Base-by-base conservation (phyloP, 2,888 invertebrate genomes). In the Sarcophaga subvicina region DNA sequence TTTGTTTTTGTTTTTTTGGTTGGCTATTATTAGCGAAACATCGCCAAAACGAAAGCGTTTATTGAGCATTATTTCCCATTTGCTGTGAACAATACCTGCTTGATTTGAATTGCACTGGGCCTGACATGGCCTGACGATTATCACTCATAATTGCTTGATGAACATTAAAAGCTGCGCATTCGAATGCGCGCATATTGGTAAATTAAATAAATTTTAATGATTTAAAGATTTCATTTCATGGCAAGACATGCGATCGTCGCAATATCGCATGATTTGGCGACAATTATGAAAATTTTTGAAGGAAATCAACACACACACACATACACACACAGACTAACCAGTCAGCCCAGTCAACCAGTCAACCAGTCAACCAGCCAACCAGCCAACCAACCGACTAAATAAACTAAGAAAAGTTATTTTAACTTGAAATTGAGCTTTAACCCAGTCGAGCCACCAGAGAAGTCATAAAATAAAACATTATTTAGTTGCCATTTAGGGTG, bases 131-230 rank as follows among this genome's bases (percentile, higher is more conserved):
- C 83, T 75, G 76, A 69, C 84, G 87, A 84, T 87, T 87, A 87
- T 87, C 87, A 79, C 79, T 87, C 79, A 82, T 87, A 87, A 87
- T 87, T 87, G 87, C 81, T 87, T 87, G 84, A 87, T 87, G 87
- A 82, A 60, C 71, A 84, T 79, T 71, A 75, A 25, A 70, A 59
- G 70, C 67, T 71, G 84, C 62, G 54, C 70, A 73, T 80, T 69
- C 60, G 78, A 54, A 73, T 80, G 73, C 60, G 78, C 66, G 64
- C 67, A 70, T 80, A 76, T 80, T 83, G 77, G 64, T 64, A 86
- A 86, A 80, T 83, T 83, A 83, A 86, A 86, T 80, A 80, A 86
- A 83, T 83, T 83, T 80, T 76, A 45, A 76, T 81, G 79, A 37
- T 37, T 54, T 70, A 75, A 75, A 79, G 81, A 78, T 79, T 73